Evolutionary conservation across 2,888 invertebrate genomes (phyloP), one percentile per base, ranked within the genome.

Genomic region (Terebella lapidaria): DNA sequence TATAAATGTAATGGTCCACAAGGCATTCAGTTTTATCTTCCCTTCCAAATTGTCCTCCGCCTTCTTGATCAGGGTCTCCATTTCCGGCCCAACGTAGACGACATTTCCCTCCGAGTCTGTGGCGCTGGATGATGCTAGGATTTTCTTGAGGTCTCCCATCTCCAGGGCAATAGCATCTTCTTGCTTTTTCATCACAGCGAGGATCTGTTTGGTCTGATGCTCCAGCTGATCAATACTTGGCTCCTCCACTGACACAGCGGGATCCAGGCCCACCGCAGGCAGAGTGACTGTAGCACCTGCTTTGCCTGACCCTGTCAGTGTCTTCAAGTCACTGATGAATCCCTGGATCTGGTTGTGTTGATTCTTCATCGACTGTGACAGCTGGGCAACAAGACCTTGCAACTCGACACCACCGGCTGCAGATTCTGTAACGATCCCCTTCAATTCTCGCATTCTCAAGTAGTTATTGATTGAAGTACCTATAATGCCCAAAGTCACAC

Each of bases 401-500:
- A 64, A 24, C 59, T 62, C 67, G 20, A 51, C 28, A 27, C 61
- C 59, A 22, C 63, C 64, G 18, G 42, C 69, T 3, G 71, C 65
- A 28, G 73, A 71, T 24, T 70, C 65, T 52, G 82, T 82, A 75
- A 87, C 85, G 80, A 87, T 83, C 3, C 84, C 84, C 0, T 85
- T 80, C 57, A 88, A 83, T 74, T 88, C 86, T 15, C 84, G 83
- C 85, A 87, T 87, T 69, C 87, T 85, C 26, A 86, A 79, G 46
- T 84, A 82, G 72, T 87, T 88, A 77, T 87, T 88, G 35, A 88
- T 81, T 0, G 87, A 85, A 0, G 87, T 86, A 20, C 88, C 89
- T 0, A 86, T 79, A 65, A 88, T 86, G 15, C 89, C 89, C 2
- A 84, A 73, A 5, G 79, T 67, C 1, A 83, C 83, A 54, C 89